Evolutionary conservation across 2,113 vertebrate genomes (phyloP).

Genomic region (Psophia crepitans): DNA sequence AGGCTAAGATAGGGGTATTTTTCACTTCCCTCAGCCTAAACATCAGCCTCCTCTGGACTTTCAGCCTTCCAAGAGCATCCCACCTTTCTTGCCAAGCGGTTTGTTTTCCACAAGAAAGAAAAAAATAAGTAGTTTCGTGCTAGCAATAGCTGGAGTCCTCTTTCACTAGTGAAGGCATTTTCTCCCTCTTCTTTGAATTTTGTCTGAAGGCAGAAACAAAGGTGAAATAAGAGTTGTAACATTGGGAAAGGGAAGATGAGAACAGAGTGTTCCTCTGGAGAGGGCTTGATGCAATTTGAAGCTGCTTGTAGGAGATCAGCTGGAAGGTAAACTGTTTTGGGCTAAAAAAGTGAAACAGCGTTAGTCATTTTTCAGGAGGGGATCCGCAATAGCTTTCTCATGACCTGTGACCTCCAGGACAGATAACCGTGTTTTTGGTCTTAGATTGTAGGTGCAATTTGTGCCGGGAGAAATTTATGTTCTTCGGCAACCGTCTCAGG

Average conservation of each 20-base stretch:
- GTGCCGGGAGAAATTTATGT: background rate
- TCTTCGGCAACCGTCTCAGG: background rate
- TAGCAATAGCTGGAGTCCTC: background rate
- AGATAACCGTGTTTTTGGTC: background rate
- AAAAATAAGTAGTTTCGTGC: background rate
- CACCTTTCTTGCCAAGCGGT: background rate
- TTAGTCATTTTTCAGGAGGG: background rate
- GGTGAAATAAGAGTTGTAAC: background rate
- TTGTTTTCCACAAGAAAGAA: background rate
- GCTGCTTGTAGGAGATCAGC: background rate
- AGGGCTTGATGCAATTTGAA: slow-evolving; percentile 32
- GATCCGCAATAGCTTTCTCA: slow-evolving; percentile 2
- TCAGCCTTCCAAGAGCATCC: slow-evolving; percentile 16
- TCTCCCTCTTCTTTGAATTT: background rate
- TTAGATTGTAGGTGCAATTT: background rate
- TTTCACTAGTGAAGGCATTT: background rate
- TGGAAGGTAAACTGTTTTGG: slow-evolving; percentile 38
- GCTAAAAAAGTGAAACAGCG: background rate
- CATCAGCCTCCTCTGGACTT: background rate
- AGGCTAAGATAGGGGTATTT: background rate
- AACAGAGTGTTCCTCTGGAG: background rate
- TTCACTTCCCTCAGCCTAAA: background rate
- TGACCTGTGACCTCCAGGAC: background rate
- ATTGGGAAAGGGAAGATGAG: background rate
- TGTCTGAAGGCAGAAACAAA: background rate